A percentile compares a stretch with the other conserved stretches of the same genome.
Evolutionary conservation across 2,888 invertebrate species (phyloP).

Genomic region (Calliphora vomitoria): DNA sequence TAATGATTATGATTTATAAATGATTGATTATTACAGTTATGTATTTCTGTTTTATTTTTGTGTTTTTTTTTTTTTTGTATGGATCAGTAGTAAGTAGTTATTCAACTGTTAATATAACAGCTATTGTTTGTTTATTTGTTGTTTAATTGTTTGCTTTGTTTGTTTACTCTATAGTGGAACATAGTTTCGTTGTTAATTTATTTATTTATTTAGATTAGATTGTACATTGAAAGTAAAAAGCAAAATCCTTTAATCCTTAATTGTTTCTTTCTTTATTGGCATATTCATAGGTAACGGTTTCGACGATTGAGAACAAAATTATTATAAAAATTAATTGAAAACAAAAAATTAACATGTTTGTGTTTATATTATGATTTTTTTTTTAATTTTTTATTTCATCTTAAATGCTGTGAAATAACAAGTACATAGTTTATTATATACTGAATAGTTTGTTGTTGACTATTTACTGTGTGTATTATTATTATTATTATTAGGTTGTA

Average conservation of each 20-base stretch:
- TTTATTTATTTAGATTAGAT: conserved; percentile 35
- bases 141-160: neutral
- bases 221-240: conserved; percentile 45
- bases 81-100: conserved; percentile 27
- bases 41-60: neutral
- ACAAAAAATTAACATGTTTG: neutral
- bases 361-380: neutral
- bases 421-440: neutral
- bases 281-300: conserved; percentile 19
- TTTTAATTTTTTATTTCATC: neutral
- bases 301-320: conserved; percentile 17
- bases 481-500: neutral
- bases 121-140: conserved; percentile 24
- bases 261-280: conserved; percentile 16
- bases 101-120: conserved; percentile 72
- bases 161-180: conserved; percentile 48
- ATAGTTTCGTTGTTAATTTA: conserved; percentile 67
- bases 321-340: conserved; percentile 4
- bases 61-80: neutral
- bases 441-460: conserved; percentile 2
- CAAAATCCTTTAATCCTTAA: conserved; percentile 57
- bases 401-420: conserved; percentile 11
- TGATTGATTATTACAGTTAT: conserved; percentile 34
- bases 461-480: neutral
- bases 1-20: conserved; percentile 12